Conservation (phyloP, 2,797 vertebrate species). For the Artibeus jamaicensis region DNA sequence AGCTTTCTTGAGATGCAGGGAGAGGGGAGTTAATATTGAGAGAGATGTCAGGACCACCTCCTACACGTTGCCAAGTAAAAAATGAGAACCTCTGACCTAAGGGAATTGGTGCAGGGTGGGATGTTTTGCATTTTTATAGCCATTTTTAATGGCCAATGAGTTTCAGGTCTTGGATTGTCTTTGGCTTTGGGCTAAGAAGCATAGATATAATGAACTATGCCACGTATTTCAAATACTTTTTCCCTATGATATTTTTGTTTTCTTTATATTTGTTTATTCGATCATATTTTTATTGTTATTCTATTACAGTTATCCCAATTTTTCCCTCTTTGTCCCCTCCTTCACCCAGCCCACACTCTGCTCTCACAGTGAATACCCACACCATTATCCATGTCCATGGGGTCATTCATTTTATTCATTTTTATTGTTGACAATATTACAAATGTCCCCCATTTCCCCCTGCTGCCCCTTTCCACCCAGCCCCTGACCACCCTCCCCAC, state of each 20-base stretch:
- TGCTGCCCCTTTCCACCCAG: background rate
- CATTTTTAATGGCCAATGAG: background rate
- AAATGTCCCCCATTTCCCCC: background rate
- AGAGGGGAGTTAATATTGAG: background rate
- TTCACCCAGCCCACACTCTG: background rate
- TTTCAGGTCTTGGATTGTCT: background rate
- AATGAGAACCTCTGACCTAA: background rate
- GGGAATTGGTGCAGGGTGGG: background rate
- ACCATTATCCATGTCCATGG: background rate
- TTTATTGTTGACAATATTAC: background rate
- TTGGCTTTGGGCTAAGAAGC: background rate
- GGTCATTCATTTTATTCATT: background rate
- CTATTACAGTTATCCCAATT: background rate
- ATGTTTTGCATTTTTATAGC: background rate
- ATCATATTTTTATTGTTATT: background rate
- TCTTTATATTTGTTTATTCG: background rate
- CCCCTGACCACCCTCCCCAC: too few species aligned
- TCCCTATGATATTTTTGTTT: background rate
- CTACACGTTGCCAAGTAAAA: background rate
- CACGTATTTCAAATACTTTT: background rate
- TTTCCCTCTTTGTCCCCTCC: background rate
- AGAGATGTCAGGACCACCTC: background rate
- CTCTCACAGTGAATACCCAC: too few species aligned
- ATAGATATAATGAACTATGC: background rate
- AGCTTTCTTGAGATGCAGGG: background rate